Percentiles rank a stretch among this genome's conserved stretches.
Evolutionary conservation across 2,113 vertebrate species (phyloP).

Genomic region (Pantherophis guttatus): DNA sequence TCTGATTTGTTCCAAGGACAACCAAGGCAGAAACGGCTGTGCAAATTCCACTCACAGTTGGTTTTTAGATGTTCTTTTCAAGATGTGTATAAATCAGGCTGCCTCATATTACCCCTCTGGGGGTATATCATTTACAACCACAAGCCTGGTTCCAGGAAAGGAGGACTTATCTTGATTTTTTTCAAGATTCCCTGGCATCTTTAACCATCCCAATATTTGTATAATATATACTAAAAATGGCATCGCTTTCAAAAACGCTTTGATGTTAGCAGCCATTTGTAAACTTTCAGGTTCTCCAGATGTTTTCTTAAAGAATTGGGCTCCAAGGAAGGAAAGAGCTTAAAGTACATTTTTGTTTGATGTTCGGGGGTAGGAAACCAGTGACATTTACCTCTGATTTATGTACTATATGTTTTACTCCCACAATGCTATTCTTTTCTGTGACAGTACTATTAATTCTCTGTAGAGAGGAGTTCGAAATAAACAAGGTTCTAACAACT

Average conservation of each 20-base stretch:
- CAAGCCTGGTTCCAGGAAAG: neutral
- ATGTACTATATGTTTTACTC: neutral
- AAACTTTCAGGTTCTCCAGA: neutral
- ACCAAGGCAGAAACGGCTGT: neutral
- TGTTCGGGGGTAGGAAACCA: neutral
- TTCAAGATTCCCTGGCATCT: neutral
- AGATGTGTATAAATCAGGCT: conserved; percentile 10
- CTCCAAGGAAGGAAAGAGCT: neutral
- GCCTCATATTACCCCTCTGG: neutral
- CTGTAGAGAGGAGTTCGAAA: neutral
- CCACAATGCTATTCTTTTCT: neutral
- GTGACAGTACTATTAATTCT: neutral
- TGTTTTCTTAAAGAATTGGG: neutral
- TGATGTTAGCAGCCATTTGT: neutral
- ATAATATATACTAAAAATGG: neutral
- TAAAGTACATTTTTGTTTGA: neutral
- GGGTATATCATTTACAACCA: neutral
- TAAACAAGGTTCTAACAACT: neutral
- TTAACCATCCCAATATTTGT: conserved; percentile 2
- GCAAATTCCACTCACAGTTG: conserved; percentile 1
- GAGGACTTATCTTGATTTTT: neutral
- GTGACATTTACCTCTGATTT: neutral
- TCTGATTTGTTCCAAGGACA: neutral
- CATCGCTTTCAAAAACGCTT: neutral
- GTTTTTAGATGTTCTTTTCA: conserved; percentile 14